Percentiles rank a stretch among this genome's conserved stretches.
phyloP scores from a whole-genome alignment of 2,113 vertebrate genomes.

The Callithrix jacchus region DNA sequence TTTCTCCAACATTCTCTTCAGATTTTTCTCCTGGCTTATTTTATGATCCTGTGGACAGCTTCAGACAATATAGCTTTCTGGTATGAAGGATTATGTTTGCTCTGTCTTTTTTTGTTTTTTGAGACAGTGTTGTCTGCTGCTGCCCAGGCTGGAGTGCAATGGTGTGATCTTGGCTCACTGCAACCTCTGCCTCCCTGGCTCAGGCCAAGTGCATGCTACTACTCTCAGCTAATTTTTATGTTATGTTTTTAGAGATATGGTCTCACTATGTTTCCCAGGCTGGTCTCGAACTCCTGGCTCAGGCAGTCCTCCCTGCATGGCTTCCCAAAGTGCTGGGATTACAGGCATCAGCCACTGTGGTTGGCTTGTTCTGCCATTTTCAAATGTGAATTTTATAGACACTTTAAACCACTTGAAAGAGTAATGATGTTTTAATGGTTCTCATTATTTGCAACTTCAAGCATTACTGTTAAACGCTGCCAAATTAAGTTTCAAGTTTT shows the following conservation, averaged over 20 bases:
- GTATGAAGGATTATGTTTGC: constrained; percentile 37
- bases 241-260: no score
- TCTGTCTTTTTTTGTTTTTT: neutral
- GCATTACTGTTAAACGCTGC: constrained; percentile 57
- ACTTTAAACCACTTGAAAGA: constrained; percentile 68
- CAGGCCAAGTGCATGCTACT: no score
- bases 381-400: constrained; percentile 71
- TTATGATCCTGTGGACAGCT: constrained; percentile 41
- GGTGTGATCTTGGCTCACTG: no score
- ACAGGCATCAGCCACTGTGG: no score
- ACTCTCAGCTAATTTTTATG: no score
- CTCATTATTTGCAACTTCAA: constrained; percentile 64
- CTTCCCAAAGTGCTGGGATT: no score
- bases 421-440: constrained; percentile 62
- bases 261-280: no score
- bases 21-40: constrained; percentile 44
- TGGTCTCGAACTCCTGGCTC: no score
- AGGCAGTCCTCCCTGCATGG: no score
- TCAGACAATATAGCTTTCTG: constrained; percentile 62
- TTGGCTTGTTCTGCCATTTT: constrained; percentile 57
- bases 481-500: constrained; percentile 63
- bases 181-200: no score
- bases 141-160: no score
- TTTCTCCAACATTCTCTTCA: constrained; percentile 7
- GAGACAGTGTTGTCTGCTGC: no score